Base-by-base conservation (phyloP, 23 tunicate genomes). In the Styela clava region DNA sequence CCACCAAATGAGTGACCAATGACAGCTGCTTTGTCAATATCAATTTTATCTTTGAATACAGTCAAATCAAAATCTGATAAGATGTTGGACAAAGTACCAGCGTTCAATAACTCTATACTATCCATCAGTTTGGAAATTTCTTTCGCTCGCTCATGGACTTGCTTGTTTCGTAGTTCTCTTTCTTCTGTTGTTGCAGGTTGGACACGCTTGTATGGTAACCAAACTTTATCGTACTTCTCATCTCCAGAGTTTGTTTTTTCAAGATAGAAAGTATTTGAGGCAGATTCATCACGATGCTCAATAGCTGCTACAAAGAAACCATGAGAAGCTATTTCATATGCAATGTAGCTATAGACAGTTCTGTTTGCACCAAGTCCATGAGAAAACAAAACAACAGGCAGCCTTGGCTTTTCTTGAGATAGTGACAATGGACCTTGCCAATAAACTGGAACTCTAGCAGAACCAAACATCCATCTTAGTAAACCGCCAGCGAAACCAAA, bases 1-100 rank as follows among this genome's bases (percentile, higher is more conserved):
- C 77, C 88, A 20, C 88, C 88, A 1, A 85, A 65, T 23, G 88
- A 85, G 34, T 85, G 88, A 12, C 88, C 88, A 1, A 78, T 52
- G 30, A 85, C 35, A 18, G 76, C 73, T 7, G 52, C 2, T 31
- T 85, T 85, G 0, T 78, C 83, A 3, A 78, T 21, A 20, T 85
- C 69, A 18, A 85, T 31, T 37, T 64, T 33, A 2, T 83, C 88
- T 35, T 68, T 28, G 34, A 64, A 85, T 3, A 31, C 65, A 20
- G 68, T 28, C 63, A 85, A 37, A 44, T 85, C 76, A 1, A 77
- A 31, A 31, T 67, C 74, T 0, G 61, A 1, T 32, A 44, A 74
- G 12, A 85, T 35, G 20, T 61, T 52, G 9, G 69, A 16, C 2
- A 85, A 67, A 65, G 34, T 85, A 29, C 88, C 88, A 33, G 64